A percentile compares a stretch with the other conserved stretches of the same genome.
Evolutionary conservation across 2,888 invertebrate species (phyloP).

Genomic region (Eumacrocentrus americanus): DNA sequence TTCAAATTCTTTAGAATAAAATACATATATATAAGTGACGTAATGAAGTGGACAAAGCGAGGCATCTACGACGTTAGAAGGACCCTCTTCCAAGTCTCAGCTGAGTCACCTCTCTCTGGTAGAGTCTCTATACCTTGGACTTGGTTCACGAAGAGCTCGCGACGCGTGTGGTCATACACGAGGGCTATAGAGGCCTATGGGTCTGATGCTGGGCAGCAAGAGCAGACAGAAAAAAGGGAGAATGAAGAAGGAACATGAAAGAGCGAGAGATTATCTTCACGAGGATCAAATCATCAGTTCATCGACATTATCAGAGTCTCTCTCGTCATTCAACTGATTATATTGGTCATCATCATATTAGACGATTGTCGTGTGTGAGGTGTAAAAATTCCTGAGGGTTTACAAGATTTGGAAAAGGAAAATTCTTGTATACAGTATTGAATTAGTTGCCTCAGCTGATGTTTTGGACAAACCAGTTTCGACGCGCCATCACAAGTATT

Average conservation of each 20-base stretch:
- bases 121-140: no score
- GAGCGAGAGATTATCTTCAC: conserved; percentile 18
- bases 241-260: conserved; percentile 9
- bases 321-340: neutral
- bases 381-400: no score
- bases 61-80: neutral
- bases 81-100: neutral
- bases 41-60: neutral
- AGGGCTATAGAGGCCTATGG: neutral
- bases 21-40: neutral
- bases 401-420: no score
- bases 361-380: no score
- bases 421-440: no score
- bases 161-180: conserved; percentile 26
- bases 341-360: neutral
- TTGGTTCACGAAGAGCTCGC: conserved; percentile 16
- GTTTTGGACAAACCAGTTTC: neutral
- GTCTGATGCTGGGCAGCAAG: neutral
- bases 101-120: neutral
- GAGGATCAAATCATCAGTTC: conserved; percentile 24
- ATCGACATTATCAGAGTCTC: conserved; percentile 18
- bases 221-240: conserved; percentile 1
- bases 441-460: no score
- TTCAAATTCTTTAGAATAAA: neutral
- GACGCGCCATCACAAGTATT: neutral